These are phyloP conservation scores for Leptopilina boulardi DNA, from an alignment of 1,140 invertebrate genomes.

Conservation along the genomic window DNA sequence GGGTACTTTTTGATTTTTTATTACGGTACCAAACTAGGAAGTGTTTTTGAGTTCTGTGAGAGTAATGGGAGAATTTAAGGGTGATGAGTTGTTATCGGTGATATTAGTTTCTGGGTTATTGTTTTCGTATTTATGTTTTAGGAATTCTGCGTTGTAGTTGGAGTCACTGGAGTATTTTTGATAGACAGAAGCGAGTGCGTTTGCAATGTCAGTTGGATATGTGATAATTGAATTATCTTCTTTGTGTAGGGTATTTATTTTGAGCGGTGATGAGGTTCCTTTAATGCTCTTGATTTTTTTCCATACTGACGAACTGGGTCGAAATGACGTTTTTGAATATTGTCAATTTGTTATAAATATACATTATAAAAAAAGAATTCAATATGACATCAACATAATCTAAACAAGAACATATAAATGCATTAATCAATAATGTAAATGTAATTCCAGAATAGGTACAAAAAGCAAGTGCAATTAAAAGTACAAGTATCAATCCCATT, in stretches of 20 bases:
- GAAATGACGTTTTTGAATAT: no score
- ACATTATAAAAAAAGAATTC: no score
- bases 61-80: not conserved
- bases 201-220: conserved; percentile 40
- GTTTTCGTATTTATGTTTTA: conserved; percentile 41
- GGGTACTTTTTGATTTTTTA: no score
- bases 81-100: not conserved
- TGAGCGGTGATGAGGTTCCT: not conserved
- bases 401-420: no score
- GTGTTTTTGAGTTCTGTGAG: conserved; percentile 12
- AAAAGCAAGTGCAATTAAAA: no score
- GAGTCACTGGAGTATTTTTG: conserved; percentile 50
- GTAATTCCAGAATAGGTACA: no score
- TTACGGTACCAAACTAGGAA: no score
- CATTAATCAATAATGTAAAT: no score
- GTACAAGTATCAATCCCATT: no score
- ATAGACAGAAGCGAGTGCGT: conserved; percentile 51
- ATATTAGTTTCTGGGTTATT: not conserved
- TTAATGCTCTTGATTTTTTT: conserved; percentile 37
- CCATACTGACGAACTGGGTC: conserved; percentile 23
- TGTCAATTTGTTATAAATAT: no score
- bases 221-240: conserved; percentile 21
- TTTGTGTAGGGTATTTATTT: not conserved
- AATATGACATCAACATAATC: no score
- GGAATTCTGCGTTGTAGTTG: conserved; percentile 47